phyloP scores from a whole-genome alignment of 2,888 invertebrate genomes.

The Machimus atricapillus region DNA sequence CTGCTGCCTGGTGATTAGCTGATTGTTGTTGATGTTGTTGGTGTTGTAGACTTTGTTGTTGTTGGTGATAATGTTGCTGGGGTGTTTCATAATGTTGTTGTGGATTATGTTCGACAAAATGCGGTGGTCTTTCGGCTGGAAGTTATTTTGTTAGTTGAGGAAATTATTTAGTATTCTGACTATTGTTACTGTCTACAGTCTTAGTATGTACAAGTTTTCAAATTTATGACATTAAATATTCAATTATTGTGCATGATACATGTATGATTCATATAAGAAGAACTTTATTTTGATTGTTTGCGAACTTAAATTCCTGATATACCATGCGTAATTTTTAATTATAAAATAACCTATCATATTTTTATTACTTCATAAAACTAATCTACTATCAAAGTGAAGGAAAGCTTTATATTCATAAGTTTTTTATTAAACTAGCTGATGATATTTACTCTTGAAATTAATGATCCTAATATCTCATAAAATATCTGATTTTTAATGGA shows the following conservation, averaged over 20 bases:
- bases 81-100: conserved; percentile 27
- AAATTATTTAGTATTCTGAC: conserved; percentile 8
- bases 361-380: too few relatives aligned
- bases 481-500: too few relatives aligned
- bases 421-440: too few relatives aligned
- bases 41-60: conserved; percentile 28
- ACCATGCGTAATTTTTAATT: background rate
- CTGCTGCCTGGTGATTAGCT: conserved; percentile 47
- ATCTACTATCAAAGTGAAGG: too few relatives aligned
- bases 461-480: too few relatives aligned
- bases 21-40: conserved; percentile 23
- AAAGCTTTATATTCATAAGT: too few relatives aligned
- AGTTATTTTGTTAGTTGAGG: conserved; percentile 50
- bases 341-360: background rate
- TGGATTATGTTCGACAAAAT: conserved; percentile 51
- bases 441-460: too few relatives aligned
- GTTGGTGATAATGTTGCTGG: conserved; percentile 36
- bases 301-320: background rate
- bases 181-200: background rate
- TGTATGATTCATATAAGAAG: background rate
- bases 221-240: background rate
- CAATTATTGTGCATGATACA: background rate
- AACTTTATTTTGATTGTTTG: background rate
- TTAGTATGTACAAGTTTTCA: background rate
- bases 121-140: conserved; percentile 42